phyloP scores from a whole-genome alignment of 2,797 vertebrate genomes.

The Microchirus variegatus region DNA sequence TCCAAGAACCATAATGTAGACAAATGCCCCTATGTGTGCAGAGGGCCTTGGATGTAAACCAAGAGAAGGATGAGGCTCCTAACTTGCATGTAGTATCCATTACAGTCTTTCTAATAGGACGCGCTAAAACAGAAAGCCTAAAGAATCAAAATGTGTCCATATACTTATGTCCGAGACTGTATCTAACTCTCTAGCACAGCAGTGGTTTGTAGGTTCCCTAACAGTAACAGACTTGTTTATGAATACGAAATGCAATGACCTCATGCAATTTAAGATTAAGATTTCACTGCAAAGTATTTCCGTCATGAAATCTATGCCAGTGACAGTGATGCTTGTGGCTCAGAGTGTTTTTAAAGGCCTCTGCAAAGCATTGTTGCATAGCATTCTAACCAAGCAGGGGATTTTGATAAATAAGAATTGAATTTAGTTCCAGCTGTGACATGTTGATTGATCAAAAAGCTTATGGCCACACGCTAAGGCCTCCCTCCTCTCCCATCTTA shows the following conservation, averaged over 20 bases:
- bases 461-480: constrained; percentile 88
- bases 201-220: not conserved
- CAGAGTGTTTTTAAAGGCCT: constrained; percentile 51
- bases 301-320: constrained; percentile 71
- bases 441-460: constrained; percentile 99
- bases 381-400: constrained; percentile 84
- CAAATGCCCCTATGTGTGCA: too few species aligned
- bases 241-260: constrained; percentile 33
- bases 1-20: too few species aligned
- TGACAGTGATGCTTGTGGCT: constrained; percentile 68
- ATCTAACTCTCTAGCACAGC: not conserved
- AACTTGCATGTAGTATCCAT: too few species aligned
- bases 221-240: not conserved
- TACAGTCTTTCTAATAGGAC: too few species aligned
- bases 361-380: constrained; percentile 59
- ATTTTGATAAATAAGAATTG: constrained; percentile 99
- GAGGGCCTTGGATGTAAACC: too few species aligned
- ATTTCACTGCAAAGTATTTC: constrained; percentile 71
- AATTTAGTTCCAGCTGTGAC: constrained; percentile 96
- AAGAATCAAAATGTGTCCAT: too few species aligned
- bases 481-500: constrained; percentile 91
- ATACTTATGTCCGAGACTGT: too few species aligned
- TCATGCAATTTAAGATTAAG: constrained; percentile 70
- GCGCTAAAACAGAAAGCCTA: too few species aligned
- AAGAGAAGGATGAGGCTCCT: too few species aligned